Evolutionary conservation across 2,888 invertebrate genomes (phyloP), one percentile per base, ranked within the genome.

Genomic region (Nemotelus nigrinus): DNA sequence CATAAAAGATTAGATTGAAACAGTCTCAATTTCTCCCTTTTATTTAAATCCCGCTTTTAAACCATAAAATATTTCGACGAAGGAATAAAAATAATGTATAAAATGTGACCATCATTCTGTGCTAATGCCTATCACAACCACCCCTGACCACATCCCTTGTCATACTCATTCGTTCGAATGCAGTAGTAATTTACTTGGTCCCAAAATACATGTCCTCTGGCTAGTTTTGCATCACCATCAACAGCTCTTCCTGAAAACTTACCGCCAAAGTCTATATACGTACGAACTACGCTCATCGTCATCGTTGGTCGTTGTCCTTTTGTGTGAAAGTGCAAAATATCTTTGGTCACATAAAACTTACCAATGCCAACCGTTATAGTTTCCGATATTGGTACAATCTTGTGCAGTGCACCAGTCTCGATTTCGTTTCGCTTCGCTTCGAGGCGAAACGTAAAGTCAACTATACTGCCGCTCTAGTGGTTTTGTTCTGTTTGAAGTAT

Each of bases 271-370:
- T 25, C 25, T 25, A 25, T 25, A 25, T 25, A 25, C 25, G 25
- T 1, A 25, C 25, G 25, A 25, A 25, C 25, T 25, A 25, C 25
- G 25, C 25, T 25, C 25, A 25, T 25, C 25, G 25, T 25, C 25
- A 25, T 77, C 53, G 74, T 72, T 72, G 72, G 64, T 78, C 76
- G 58, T 78, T 65, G 64, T 60, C 76, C 72, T 47, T 39, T 45
- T 76, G 43, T 43, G 44, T 55, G 77, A 79, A 79, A 77, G 78
- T 79, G 77, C 78, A 79, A 74, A 79, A 79, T 79, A 79, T 79
- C 78, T 79, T 79, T 77, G 78, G 78, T 79, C 78, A 79, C 78
- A 79, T 79, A 79, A 79, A 79, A 79, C 77, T 77, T 63, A 60
- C 74, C 74, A 44, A 60, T 70, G 70, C 70, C 70, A 70, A 53